Evolutionary conservation across 2,113 vertebrate species (phyloP), one percentile per base, ranked within the genome.

Genomic region (Trochalopteron elliotii): DNA sequence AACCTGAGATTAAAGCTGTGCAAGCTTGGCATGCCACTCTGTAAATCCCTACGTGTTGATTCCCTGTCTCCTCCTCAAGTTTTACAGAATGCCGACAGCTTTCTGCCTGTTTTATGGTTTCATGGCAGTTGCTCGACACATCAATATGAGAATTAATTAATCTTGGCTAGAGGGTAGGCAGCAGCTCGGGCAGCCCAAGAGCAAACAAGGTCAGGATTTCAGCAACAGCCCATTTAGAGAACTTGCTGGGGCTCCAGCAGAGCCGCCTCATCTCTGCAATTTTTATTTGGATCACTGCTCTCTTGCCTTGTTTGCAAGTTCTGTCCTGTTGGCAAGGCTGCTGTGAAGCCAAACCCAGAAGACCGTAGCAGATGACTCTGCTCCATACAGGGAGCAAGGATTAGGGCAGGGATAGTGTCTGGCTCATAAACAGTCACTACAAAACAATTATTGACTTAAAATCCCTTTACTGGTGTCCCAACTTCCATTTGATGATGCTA

Each of bases 121-220:
- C 83, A 49, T 76, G 65, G 69, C 63, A 40, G 60, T 50, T 42
- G 69, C 12, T 92, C 9, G 78, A 85, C 85, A 88, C 69, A 71
- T 95, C 93, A 93, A 65, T 96, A 91, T 4, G 53, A 49, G 89
- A 87, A 94, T 85, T 94, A 79, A 77, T 96, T 96, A 94, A 91
- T 97, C 70, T 87, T 95, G 47, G 35, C 87, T 89, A 89, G 65
- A 52, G 84, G 61, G 78, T 57, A 95, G 93, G 84, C 72, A 75
- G 87, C 45, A 40, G 65, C 47, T 90, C 37, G 15, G 45, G 94
- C 87, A 91, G 82, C 56, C 84, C 60, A 86, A 93, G 87, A 96
- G 74, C 89, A 69, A 93, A 57, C 86, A 93, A 95, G 80, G 95
- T 95, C 97, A 97, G 74, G 82, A 90, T 95, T 96, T 83, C 80